These are phyloP conservation scores for Piprites chloris DNA, from an alignment of 2,113 vertebrate genomes.

Conservation along the genomic window DNA sequence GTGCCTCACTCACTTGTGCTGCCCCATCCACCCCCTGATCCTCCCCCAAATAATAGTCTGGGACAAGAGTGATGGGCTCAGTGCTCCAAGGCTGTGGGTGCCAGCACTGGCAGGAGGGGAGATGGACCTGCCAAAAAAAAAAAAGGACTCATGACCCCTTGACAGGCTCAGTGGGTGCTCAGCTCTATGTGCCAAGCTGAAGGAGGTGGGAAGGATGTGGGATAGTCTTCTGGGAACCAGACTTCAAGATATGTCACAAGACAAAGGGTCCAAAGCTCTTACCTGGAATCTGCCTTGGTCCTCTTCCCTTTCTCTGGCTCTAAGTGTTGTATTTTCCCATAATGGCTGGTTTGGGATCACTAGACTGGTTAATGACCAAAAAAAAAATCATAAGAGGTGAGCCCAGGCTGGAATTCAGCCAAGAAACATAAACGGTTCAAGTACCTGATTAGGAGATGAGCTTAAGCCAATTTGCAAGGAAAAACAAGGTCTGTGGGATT, in stretches of 20 bases:
- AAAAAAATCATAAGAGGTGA: constrained; percentile 21
- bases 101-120: background rate
- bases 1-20: background rate
- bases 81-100: background rate
- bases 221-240: background rate
- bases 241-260: background rate
- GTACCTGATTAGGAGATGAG: constrained; percentile 38
- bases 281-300: background rate
- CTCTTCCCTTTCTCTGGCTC: background rate
- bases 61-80: background rate
- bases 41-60: background rate
- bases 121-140: too few relatives aligned
- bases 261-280: background rate
- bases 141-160: background rate
- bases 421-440: constrained; percentile 25
- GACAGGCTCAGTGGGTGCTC: background rate
- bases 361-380: constrained; percentile 5
- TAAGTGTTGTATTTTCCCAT: background rate
- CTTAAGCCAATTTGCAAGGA: constrained; percentile 11
- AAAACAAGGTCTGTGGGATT: constrained; percentile 22
- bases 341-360: background rate
- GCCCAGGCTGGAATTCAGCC: background rate
- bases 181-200: background rate
- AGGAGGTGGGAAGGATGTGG: background rate
- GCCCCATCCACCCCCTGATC: background rate